Conservation (phyloP, 1,140 invertebrate species). For the Dreissena polymorpha region DNA sequence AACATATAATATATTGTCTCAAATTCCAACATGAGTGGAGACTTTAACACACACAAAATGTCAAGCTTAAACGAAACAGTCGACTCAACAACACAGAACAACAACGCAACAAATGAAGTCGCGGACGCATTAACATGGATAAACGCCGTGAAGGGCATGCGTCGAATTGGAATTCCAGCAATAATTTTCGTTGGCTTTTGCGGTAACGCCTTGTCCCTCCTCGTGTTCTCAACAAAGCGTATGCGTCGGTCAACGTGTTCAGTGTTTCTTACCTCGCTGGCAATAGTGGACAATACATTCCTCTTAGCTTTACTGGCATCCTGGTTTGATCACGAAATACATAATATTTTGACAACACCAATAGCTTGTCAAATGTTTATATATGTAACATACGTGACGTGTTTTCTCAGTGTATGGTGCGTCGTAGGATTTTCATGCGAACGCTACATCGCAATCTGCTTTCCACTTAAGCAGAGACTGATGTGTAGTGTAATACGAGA, state of each 20-base stretch:
- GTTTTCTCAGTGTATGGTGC: slow-evolving; percentile 73
- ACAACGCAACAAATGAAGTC: no score
- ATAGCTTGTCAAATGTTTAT: slow-evolving; percentile 65
- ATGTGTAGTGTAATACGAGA: slow-evolving; percentile 65
- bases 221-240: slow-evolving; percentile 8
- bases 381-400: slow-evolving; percentile 64
- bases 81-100: no score
- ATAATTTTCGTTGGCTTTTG: background rate
- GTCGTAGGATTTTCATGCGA: slow-evolving; percentile 76
- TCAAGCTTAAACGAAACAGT: no score
- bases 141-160: background rate
- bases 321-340: slow-evolving; percentile 14
- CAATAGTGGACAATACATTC: slow-evolving; percentile 23
- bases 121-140: no score
- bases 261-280: slow-evolving; percentile 1
- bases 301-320: background rate
- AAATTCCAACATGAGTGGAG: no score
- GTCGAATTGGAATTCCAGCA: background rate
- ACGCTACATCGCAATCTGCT: slow-evolving; percentile 71
- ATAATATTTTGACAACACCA: background rate
- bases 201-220: slow-evolving; percentile 1
- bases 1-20: no score
- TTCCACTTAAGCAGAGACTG: slow-evolving; percentile 64
- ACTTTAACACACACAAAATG: no score
- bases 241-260: slow-evolving; percentile 14